A percentile compares a stretch with the other conserved stretches of the same genome.
These are phyloP conservation scores for Isichthys henryi DNA, from an alignment of 2,113 vertebrate genomes.

Conservation along the genomic window DNA sequence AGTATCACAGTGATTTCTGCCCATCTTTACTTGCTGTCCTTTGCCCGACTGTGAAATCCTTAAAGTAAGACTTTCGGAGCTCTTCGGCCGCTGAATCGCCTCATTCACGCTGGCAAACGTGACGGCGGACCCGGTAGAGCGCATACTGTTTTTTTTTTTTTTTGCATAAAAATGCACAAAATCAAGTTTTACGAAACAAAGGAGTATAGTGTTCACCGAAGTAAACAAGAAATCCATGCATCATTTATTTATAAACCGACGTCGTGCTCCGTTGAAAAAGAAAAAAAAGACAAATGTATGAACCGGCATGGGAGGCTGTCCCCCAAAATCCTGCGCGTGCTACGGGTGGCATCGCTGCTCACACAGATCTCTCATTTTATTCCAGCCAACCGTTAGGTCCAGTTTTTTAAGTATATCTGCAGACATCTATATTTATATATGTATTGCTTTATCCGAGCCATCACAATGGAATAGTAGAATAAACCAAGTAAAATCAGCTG, in stretches of 20 bases:
- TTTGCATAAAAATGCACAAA: neutral
- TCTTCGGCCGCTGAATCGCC: slow-evolving; percentile 12
- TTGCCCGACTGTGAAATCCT: slow-evolving; percentile 19
- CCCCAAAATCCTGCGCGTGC: slow-evolving; percentile 21
- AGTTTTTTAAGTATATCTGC: too few species aligned
- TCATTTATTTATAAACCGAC: neutral
- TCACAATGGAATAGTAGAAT: neutral
- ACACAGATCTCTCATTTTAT: slow-evolving; percentile 15
- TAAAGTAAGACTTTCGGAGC: slow-evolving; percentile 3
- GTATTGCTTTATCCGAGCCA: neutral
- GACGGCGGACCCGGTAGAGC: slow-evolving; percentile 13
- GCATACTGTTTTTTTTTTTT: neutral
- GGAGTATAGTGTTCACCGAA: neutral
- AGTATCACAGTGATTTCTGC: slow-evolving; percentile 23
- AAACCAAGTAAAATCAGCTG: neutral
- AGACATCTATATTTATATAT: neutral
- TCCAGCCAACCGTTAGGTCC: neutral
- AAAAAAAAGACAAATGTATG: neutral
- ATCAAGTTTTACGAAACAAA: neutral
- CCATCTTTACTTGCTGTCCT: neutral
- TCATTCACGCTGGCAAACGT: slow-evolving; percentile 24
- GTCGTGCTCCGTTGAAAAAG: neutral
- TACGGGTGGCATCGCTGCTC: slow-evolving; percentile 21
- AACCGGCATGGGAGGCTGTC: slow-evolving; percentile 4
- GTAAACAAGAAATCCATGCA: neutral